Percentiles rank a stretch among this genome's conserved stretches.
phyloP scores from a whole-genome alignment of 2,113 vertebrate genomes.

The Heloderma charlesbogerti region DNA sequence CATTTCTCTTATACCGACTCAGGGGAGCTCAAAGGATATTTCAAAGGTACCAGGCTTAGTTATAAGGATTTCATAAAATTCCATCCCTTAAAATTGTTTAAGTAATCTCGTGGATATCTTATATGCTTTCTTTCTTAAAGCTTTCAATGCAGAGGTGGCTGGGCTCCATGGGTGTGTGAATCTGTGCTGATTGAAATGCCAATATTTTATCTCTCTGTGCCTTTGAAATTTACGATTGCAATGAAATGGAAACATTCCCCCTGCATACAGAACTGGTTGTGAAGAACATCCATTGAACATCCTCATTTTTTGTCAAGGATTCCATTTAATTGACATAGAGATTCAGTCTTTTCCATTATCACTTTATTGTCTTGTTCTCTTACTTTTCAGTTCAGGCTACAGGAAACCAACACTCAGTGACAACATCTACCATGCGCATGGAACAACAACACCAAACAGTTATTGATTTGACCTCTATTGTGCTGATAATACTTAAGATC shows the following conservation, averaged over 20 bases:
- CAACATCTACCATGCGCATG: neutral
- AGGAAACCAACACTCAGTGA: neutral
- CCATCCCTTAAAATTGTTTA: conserved; percentile 47
- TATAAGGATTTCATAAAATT: conserved; percentile 54
- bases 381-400: neutral
- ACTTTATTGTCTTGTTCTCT: conserved; percentile 24
- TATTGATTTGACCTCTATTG: neutral
- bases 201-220: conserved; percentile 41
- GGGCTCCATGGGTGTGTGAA: neutral
- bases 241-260: conserved; percentile 49
- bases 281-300: conserved; percentile 6
- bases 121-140: conserved; percentile 54
- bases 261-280: neutral
- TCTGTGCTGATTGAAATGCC: conserved; percentile 56
- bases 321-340: conserved; percentile 46
- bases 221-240: conserved; percentile 56
- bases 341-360: conserved; percentile 7
- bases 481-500: neutral
- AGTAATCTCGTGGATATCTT: conserved; percentile 43
- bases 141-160: conserved; percentile 32
- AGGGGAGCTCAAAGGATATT: conserved; percentile 51
- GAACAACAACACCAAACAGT: neutral
- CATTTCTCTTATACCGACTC: conserved; percentile 32
- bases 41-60: conserved; percentile 49
- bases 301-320: conserved; percentile 32